A percentile compares a stretch with the other conserved stretches of the same genome.
Evolutionary conservation across 2,888 invertebrate species (phyloP).

Genomic region (Tenthredo mesomela): DNA sequence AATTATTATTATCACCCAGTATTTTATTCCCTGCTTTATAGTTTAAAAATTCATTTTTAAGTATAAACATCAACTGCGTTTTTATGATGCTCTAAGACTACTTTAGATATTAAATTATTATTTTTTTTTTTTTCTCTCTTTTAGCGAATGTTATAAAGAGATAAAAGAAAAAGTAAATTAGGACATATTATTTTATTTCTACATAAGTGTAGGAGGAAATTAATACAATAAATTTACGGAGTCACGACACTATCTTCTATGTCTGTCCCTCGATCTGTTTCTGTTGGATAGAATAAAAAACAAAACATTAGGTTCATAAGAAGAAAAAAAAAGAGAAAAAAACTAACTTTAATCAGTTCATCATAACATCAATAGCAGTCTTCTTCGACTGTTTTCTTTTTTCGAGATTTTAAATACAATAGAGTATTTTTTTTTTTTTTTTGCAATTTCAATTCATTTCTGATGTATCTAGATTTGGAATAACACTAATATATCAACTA

Average conservation of each 20-base stretch:
- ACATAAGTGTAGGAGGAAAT: constrained; percentile 55
- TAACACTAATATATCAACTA: background rate
- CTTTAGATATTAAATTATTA: constrained; percentile 1
- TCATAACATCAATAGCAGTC: constrained; percentile 6
- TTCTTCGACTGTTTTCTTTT: background rate
- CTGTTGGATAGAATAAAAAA: constrained; percentile 73
- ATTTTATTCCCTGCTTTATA: background rate
- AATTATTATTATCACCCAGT: background rate
- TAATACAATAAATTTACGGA: constrained; percentile 60
- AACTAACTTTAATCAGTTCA: constrained; percentile 34
- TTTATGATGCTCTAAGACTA: constrained; percentile 16
- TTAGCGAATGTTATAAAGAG: constrained; percentile 4
- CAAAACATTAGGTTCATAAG: constrained; percentile 68
- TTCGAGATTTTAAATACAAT: constrained; percentile 37
- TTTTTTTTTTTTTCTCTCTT: background rate
- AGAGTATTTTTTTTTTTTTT: background rate
- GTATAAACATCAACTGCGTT: constrained; percentile 17
- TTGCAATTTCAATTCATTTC: background rate
- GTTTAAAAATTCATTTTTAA: constrained; percentile 14
- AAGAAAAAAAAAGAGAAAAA: constrained; percentile 17
- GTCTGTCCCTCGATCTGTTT: constrained; percentile 75
- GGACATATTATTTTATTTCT: constrained; percentile 51
- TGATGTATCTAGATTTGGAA: background rate
- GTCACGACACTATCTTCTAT: constrained; percentile 74
- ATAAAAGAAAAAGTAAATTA: constrained; percentile 23